Base-by-base conservation (phyloP, 2,888 invertebrate genomes). In the Diarsia rubi region DNA sequence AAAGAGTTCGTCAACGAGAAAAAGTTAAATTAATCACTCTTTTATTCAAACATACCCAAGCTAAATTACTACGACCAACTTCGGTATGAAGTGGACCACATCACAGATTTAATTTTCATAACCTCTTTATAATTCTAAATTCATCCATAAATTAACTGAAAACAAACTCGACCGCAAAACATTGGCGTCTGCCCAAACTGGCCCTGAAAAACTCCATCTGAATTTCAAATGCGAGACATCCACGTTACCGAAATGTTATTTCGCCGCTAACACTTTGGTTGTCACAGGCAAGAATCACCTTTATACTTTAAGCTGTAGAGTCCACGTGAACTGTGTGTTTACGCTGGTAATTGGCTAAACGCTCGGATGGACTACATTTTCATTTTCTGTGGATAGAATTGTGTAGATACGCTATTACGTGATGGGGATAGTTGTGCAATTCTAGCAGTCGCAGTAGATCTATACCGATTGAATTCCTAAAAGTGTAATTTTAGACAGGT, bases 71-170 rank as follows among this genome's bases (percentile, higher is more conserved):
- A 65, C 64, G 82, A 49, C 42, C 44, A 78, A 72, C 73, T 82
- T 77, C 0, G 59, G 52, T 11, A 67, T 75, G 60, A 80, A 63
- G 77, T 78, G 69, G 44, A 74, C 83, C 82, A 86, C 81, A 78
- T 79, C 65, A 82, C 69, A 80, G 74, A 84, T 86, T 83, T 82
- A 85, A 87, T 88, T 87, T 87, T 87, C 86, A 86, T 87, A 85
- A 86, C 83, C 86, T 84, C 80, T 83, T 86, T 82, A 85, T 83
- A 83, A 88, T 84, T 88, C 85, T 86, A 86, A 86, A 86, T 87
- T 88, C 85, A 90, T 93, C 91, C 92, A 90, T 91, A 92, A 93
- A 94, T 94, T 93, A 94, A 93, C 92, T 92, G 89, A 93, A 94
- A 93, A 93, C 92, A 93, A 92, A 91, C 92, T 91, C 87, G 86